Percentiles rank a stretch among this genome's conserved stretches.
phyloP scores from a whole-genome alignment of 2,888 invertebrate species.

The Clepsis dumicolana region DNA sequence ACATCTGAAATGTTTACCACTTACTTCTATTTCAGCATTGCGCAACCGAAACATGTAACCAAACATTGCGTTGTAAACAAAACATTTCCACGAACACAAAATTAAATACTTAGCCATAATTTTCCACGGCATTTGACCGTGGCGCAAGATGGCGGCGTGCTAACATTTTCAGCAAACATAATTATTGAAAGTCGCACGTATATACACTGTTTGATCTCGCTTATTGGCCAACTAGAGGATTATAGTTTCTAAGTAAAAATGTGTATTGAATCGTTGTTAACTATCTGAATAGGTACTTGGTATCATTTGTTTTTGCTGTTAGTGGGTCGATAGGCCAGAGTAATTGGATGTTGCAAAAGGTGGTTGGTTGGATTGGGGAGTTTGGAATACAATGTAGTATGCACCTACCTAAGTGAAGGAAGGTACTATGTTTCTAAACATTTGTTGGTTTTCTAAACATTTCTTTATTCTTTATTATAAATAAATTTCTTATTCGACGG shows the following conservation, averaged over 20 bases:
- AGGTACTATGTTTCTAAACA: too few species aligned
- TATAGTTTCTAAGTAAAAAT: slow-evolving; percentile 47
- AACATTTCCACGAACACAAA: slow-evolving; percentile 15
- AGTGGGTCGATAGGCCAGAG: slow-evolving; percentile 10
- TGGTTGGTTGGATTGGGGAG: background rate
- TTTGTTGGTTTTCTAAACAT: too few species aligned
- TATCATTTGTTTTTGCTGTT: slow-evolving; percentile 33
- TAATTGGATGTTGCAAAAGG: too few species aligned
- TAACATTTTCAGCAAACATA: slow-evolving; percentile 81
- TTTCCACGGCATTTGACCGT: slow-evolving; percentile 57
- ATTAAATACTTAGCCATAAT: slow-evolving; percentile 47
- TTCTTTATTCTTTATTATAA: too few species aligned
- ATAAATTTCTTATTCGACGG: too few species aligned
- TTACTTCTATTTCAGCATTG: background rate
- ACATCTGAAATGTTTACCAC: background rate
- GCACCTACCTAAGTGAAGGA: too few species aligned
- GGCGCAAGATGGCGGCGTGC: slow-evolving; percentile 69
- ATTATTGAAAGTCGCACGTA: slow-evolving; percentile 83
- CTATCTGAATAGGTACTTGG: slow-evolving; percentile 26
- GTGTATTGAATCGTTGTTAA: slow-evolving; percentile 41
- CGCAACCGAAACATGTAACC: background rate
- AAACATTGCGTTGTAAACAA: slow-evolving; percentile 24
- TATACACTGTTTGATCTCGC: slow-evolving; percentile 71
- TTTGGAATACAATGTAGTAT: too few species aligned
- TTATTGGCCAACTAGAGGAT: slow-evolving; percentile 67